Base-by-base conservation (phyloP, 2,888 invertebrate genomes). In the Ophion ventricosus region DNA sequence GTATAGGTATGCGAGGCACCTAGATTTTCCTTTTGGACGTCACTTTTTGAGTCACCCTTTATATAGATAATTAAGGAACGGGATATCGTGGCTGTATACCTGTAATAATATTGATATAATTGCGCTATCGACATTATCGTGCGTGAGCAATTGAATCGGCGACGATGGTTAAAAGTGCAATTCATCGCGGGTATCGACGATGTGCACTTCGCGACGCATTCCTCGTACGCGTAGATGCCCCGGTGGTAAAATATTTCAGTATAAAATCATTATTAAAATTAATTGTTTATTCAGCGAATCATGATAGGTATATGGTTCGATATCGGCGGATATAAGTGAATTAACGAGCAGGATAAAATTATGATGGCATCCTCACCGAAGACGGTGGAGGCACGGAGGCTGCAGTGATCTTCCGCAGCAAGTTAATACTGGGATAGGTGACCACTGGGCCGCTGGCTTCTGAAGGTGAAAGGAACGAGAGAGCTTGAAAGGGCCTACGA, bases 91-190 rank as follows among this genome's bases (percentile, higher is more conserved):
- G 40, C 7, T 20, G 2, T 20, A 35, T 17, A n/a, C n/a, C 20
- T 56, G 35, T 26, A 67, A 35, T 67, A 59, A 67, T 57, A 49
- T 43, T 67, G 25, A 67, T 69, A 43, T 57, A 77, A 69, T 69
- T 59, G 57, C 77, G 26, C 29, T 59, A 69, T 67, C 43, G 26
- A 77, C 26, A 67, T 77, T 25, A 77, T 77, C 77, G 59, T 59
- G 43, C 20, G 26, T 35, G 23, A 4, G 49, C 59, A 77, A 67
- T 67, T 76, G 57, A 66, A 67, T 25, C 56, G 17, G n/a, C 35
- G 35, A 35, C 23, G 35, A 67, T 26, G 57, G 40, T 76, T 57
- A 56, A 59, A 29, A 25, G 54, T 54, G 75, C 75, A 23, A 63
- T 61, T 74, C 61, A 74, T 63, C 26, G 73, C n/a, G 29, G 20